These are phyloP conservation scores for Meiosimyza decipiens DNA, from an alignment of 2,888 invertebrate genomes.

Conservation along the genomic window DNA sequence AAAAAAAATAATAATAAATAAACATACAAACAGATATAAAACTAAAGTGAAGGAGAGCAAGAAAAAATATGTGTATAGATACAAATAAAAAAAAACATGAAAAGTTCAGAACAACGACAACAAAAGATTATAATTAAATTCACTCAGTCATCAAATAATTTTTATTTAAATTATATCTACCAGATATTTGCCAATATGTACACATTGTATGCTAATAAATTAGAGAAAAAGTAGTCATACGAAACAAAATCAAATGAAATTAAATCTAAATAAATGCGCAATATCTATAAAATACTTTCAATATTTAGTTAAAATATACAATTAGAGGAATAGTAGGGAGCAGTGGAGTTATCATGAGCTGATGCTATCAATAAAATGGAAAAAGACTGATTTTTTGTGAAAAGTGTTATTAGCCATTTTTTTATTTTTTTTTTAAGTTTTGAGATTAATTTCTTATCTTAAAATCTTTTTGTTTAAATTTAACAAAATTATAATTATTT, in stretches of 20 bases:
- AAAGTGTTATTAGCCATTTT: too few relatives aligned
- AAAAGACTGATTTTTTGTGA: too few relatives aligned
- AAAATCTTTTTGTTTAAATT: too few relatives aligned
- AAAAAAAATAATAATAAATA: slow-evolving; percentile 15
- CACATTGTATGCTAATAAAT: slow-evolving; percentile 22
- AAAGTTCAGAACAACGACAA: slow-evolving; percentile 2
- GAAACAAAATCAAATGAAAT: slow-evolving; percentile 21
- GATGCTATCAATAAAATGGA: too few relatives aligned
- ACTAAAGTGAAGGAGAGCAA: neutral
- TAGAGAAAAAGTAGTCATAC: neutral
- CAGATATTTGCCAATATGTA: neutral
- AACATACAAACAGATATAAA: neutral
- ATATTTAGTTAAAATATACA: neutral
- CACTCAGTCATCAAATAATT: slow-evolving; percentile 30
- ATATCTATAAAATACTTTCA: slow-evolving; percentile 23
- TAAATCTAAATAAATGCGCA: slow-evolving; percentile 32
- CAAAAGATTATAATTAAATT: slow-evolving; percentile 25
- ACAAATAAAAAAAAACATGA: slow-evolving; percentile 14
- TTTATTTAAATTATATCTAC: slow-evolving; percentile 18
- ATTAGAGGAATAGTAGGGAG: too few relatives aligned
- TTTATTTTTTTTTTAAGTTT: too few relatives aligned
- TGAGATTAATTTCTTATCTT: too few relatives aligned
- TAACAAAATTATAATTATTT: too few relatives aligned
- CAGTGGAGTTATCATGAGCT: too few relatives aligned
- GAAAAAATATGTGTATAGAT: neutral